Evolutionary conservation across 2,113 vertebrate species (phyloP), one percentile per base, ranked within the genome.

Genomic region (Carassius gibelio): DNA sequence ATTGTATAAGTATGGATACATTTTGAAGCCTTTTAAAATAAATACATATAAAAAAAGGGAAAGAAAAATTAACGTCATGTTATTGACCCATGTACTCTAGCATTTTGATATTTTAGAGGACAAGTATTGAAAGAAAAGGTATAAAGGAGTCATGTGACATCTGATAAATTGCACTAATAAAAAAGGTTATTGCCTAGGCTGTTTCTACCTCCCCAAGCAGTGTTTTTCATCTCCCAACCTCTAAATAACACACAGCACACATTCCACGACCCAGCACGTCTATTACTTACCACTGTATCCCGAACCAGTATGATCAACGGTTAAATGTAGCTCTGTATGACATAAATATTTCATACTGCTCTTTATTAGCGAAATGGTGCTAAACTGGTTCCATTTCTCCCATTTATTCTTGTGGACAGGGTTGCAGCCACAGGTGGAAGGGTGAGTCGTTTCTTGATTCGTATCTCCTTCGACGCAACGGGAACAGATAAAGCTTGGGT

Each of bases 111-210:
- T 30, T 23, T 69, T 64, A 75, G 74, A 45, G 0, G 13, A 13
- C 2, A 48, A 7, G 26, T 81, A 57, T 68, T 75, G 62, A 66
- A 87, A 62, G 57, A 57, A 66, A 86, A 72, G n/a, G 52, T 2
- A 74, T 57, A 62, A 84, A 80, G 17, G 42, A 79, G 68, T 84
- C 66, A 81, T 66, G 26, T 76, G 57, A 13, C 85, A 21, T 77
- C 74, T 91, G 91, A 92, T 90, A 87, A 92, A 93, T 90, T 87
- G 74, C 72, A 85, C 86, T 85, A 91, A 91, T 90, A 91, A 90
- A 88, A 38, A 75, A n/a, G 85, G 57, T 87, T 88, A 89, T 89
- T 86, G 86, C 62, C 79, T 64, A 55, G 89, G 84, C 86, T 88
- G 84, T 68, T 79, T 23, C 81, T 87, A 77, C 82, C 75, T 86